Conservation (phyloP, 2,888 invertebrate species). For the Ramazzottius varieornatus region DNA sequence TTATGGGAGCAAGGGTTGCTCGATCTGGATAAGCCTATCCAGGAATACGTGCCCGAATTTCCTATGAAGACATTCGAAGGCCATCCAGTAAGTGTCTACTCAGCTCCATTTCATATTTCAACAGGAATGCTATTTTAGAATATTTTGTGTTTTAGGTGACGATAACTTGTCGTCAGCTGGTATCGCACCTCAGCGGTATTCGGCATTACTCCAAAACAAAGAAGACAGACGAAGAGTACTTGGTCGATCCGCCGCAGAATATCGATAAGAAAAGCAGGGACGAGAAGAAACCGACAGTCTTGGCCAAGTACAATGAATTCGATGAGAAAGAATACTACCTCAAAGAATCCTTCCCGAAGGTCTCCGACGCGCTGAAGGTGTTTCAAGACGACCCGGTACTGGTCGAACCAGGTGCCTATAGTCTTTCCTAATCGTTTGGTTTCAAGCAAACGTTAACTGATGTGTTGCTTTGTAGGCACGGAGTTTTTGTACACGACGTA, state of each 20-base stretch:
- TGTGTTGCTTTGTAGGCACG: constrained; percentile 14
- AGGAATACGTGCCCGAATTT: constrained; percentile 28
- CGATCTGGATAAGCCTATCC: constrained; percentile 29
- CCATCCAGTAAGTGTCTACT: constrained; percentile 19
- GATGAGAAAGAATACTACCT: constrained; percentile 24
- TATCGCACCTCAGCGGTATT: constrained; percentile 30
- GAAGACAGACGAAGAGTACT: constrained; percentile 6
- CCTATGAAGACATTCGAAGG: constrained; percentile 28
- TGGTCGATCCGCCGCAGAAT: neutral
- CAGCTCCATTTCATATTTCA: neutral
- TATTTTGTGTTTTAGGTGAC: constrained; percentile 16
- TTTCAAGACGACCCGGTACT: constrained; percentile 31
- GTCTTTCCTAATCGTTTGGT: neutral
- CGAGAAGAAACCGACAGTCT: constrained; percentile 7
- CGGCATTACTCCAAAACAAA: constrained; percentile 26
- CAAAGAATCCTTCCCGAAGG: constrained; percentile 20
- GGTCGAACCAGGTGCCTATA: constrained; percentile 25
- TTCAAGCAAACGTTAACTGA: neutral
- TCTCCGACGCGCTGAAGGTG: constrained; percentile 25
- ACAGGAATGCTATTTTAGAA: neutral
- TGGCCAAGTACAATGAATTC: constrained; percentile 11
- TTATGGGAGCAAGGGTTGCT: constrained; percentile 28
- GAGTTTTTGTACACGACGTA: constrained; percentile 30
- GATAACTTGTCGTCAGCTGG: constrained; percentile 29
- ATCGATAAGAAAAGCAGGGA: neutral